A percentile compares a stretch with the other conserved stretches of the same genome.
Evolutionary conservation across 2,113 vertebrate genomes (phyloP).

Genomic region (Scomber colias): DNA sequence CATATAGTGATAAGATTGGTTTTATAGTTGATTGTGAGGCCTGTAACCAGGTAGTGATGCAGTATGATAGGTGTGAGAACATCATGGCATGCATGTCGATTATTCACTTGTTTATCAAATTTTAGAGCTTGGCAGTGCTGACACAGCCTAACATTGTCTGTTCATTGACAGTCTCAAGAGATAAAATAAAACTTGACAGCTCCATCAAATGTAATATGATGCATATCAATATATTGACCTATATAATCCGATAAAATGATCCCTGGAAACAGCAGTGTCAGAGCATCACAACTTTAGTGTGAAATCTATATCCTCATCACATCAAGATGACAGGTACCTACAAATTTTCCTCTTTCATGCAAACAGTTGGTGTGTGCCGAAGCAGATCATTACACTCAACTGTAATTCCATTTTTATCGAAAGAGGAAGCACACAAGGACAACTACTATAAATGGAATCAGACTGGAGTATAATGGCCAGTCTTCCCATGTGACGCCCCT

Average conservation of each 20-base stretch:
- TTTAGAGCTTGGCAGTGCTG: neutral
- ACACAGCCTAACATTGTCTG: neutral
- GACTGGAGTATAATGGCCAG: neutral
- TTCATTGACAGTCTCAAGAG: neutral
- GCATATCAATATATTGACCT: conserved; percentile 32
- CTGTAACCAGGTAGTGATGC: too few relatives aligned
- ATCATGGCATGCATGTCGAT: too few relatives aligned
- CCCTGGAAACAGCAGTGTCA: conserved; percentile 12
- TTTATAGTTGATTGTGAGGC: too few relatives aligned
- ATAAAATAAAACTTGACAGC: conserved; percentile 32
- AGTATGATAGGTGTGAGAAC: too few relatives aligned
- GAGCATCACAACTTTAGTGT: conserved; percentile 10
- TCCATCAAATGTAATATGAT: conserved; percentile 1
- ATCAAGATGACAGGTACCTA: neutral
- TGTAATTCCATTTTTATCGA: conserved; percentile 16
- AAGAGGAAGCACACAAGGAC: conserved; percentile 23
- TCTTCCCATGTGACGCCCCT: conserved; percentile 8
- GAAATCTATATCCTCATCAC: conserved; percentile 7
- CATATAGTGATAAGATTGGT: too few relatives aligned
- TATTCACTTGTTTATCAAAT: too few relatives aligned
- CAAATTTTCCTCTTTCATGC: conserved; percentile 9
- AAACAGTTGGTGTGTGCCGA: conserved; percentile 1
- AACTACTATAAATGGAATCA: conserved; percentile 20
- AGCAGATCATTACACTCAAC: neutral
- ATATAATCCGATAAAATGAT: conserved; percentile 36